Base-by-base conservation (phyloP, 2,888 invertebrate genomes). In the Chydorus sphaericus region DNA sequence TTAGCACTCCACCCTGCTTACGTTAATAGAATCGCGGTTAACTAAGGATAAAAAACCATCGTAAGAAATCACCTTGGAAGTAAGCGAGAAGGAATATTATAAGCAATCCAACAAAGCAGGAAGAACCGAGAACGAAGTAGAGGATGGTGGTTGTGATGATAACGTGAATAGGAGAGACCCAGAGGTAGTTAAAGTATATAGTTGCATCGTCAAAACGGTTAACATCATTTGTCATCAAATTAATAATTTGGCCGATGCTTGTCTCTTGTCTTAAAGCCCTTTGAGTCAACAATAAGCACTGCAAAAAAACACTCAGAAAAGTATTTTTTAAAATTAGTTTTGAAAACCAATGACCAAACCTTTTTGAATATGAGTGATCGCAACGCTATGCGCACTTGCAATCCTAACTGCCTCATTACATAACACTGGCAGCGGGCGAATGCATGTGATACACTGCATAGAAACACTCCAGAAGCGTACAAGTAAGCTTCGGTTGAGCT, bases 181-280 rank as follows among this genome's bases (percentile, higher is more conserved):
- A 91, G 29, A 91, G 74, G 68, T 88, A 93, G 71, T 94, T 93
- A 6, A 91, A 71, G 68, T 93, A 87, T 62, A 90, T 79, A 56
- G 90, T 79, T 11, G 87, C 86, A 66, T 90, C 80, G 68, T 97
- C 96, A 69, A 96, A 92, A 54, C 86, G 79, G 65, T 86, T 87
- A 60, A 96, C 89, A 70, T 97, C 96, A 67, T 94, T 97, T 1
- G 94, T 91, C 57, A 97, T 73, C n/a, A 96, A 77, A 69, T 94
- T 94, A 31, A 96, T 90, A 59, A 96, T 81, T 70, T 93, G 90
- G 0, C 94, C 94, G 0, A 85, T 83, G 0, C 91, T 85, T 0
- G 92, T 91, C 67, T 89, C n/a, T n/a, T n/a, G 82, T 6, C 84
- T 84, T 50, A 91, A 72, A 1, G 92, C 87, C 6, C 82, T 82